A percentile compares a stretch with the other conserved stretches of the same genome.
Evolutionary conservation across 2,888 invertebrate genomes (phyloP).

Genomic region (Pseudococcus jackbeardsleyi): DNA sequence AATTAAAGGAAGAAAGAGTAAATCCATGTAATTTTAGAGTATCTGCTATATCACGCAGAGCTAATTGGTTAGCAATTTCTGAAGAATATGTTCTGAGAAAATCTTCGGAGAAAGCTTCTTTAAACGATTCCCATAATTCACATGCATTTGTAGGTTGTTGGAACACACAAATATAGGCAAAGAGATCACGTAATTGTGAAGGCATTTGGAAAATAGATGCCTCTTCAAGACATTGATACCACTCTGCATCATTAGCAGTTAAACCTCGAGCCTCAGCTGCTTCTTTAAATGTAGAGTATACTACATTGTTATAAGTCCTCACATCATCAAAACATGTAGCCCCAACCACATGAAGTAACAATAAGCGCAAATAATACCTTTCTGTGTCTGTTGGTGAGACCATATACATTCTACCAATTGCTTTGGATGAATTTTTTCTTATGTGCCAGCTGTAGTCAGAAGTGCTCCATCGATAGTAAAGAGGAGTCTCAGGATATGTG

Average conservation of each 20-base stretch:
- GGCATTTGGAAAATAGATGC: conserved; percentile 59
- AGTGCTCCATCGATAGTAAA: not conserved
- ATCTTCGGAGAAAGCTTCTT: conserved; percentile 26
- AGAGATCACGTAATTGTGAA: conserved; percentile 58
- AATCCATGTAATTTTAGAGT: too few species aligned
- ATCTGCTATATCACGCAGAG: too few species aligned
- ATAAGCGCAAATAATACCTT: conserved; percentile 63
- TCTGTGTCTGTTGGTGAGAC: conserved; percentile 63
- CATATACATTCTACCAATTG: conserved; percentile 65
- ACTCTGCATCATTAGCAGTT: conserved; percentile 57
- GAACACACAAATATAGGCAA: conserved; percentile 64
- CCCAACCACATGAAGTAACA: conserved; percentile 64
- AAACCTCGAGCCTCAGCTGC: conserved; percentile 32
- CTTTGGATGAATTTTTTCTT: conserved; percentile 1
- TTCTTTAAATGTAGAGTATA: conserved; percentile 64
- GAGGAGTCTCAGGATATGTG: conserved; percentile 54
- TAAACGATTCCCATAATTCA: conserved; percentile 50
- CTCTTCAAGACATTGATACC: conserved; percentile 57
- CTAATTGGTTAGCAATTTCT: too few species aligned
- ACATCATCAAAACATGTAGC: conserved; percentile 53
- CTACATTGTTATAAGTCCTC: conserved; percentile 19
- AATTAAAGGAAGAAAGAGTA: too few species aligned
- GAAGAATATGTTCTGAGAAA: not conserved
- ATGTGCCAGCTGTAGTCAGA: not conserved
- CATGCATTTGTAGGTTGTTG: conserved; percentile 19